Conservation (phyloP, 2,797 vertebrate genomes). For the Crypturellus tataupa region DNA sequence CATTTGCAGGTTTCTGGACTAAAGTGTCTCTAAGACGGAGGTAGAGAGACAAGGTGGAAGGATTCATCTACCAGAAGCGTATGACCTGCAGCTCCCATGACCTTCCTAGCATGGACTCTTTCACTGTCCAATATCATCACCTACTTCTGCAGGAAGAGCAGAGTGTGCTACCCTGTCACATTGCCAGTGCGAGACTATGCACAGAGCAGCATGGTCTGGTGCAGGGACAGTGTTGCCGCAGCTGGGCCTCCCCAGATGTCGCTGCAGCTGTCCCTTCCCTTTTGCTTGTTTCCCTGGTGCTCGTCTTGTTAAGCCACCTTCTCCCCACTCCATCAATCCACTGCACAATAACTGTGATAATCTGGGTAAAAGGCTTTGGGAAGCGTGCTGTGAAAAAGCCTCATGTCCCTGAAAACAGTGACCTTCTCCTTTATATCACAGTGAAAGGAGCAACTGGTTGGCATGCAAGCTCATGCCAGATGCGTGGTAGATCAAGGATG, state of each 20-base stretch:
- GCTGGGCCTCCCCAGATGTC: neutral
- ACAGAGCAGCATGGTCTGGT: neutral
- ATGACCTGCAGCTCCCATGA: conserved; percentile 7
- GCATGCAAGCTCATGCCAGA: neutral
- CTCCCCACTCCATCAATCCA: neutral
- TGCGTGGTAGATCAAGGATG: too few species aligned
- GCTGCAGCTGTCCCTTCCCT: neutral
- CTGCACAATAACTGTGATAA: too few species aligned
- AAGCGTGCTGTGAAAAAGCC: neutral
- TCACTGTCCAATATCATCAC: conserved; percentile 4
- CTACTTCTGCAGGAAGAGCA: conserved; percentile 43
- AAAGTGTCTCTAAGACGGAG: neutral
- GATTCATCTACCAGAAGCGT: conserved; percentile 23
- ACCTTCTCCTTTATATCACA: neutral
- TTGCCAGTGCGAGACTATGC: neutral
- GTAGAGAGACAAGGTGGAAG: neutral
- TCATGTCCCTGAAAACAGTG: neutral
- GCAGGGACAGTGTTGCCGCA: neutral
- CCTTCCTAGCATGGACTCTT: conserved; percentile 1
- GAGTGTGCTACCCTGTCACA: neutral
- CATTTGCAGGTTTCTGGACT: neutral
- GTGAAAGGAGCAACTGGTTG: neutral
- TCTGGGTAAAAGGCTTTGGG: neutral
- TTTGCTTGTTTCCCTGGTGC: neutral
- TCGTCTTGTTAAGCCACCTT: neutral